Base-by-base conservation (phyloP, 2,797 vertebrate species). In the Microctenopoma stevenorrisi region DNA sequence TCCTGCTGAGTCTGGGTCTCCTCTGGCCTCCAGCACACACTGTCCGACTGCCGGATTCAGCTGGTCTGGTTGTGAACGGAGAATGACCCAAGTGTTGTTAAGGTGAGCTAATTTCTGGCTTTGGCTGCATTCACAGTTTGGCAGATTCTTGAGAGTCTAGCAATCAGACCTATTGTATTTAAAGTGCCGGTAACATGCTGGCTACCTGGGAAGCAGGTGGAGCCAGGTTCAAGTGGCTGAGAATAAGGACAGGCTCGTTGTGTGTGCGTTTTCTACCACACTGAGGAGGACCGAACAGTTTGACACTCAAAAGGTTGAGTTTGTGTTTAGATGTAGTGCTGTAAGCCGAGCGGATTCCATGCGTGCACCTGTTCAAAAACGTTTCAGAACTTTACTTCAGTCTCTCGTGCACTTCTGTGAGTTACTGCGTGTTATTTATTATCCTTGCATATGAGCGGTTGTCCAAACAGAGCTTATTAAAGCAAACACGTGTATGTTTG, bases 401-500 rank as follows among this genome's bases (percentile, higher is more conserved):
- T 16, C 4, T 76, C 66, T 74, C 49, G 65, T 69, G 10, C 48
- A 52, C 83, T 77, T 75, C 68, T 61, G 57, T 71, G 78, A 64
- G 85, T 88, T 87, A 85, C 81, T 22, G 22, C 22, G 22, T 22
- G 81, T 82, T 86, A 84, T 46, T 46, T 16, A 44, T n/a, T 16
- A n/a, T 44, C 82, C 72, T 67, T 72, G 72, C 82, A 64, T 85
- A 44, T 71, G 64, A 85, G 79, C 72, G n/a, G 52, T 70, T 92
- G 85, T 91, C 76, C 86, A 94, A 92, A 93, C 87, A 92, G 53
- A 83, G 68, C 81, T 92, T 93, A 93, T 93, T 93, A 93, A 94
- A 92, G 89, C 92, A 90, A 93, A 93, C 89, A 93, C 4, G 46
- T 79, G 84, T 91, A 68, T 92, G 91, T 93, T 92, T 92, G 82